phyloP scores from a whole-genome alignment of 2,888 invertebrate genomes.

The Meloe dianella region DNA sequence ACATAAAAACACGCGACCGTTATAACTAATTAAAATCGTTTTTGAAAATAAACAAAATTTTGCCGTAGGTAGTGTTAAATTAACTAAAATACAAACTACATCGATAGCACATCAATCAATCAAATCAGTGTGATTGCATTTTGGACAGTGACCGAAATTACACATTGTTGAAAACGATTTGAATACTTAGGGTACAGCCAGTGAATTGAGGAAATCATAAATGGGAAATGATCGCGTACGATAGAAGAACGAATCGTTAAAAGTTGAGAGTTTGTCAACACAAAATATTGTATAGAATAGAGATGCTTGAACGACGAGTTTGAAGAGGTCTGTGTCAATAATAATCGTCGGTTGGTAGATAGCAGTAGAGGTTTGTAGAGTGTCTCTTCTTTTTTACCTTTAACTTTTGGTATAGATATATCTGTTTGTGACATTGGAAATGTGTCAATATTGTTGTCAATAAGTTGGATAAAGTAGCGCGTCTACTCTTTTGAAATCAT shows the following conservation, averaged over 20 bases:
- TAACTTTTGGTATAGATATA: neutral
- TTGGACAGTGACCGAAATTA: neutral
- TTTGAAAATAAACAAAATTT: neutral
- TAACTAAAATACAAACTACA: constrained; percentile 9
- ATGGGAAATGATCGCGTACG: neutral
- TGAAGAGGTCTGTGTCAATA: constrained; percentile 17
- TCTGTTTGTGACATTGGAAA: constrained; percentile 16
- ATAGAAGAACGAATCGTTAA: neutral
- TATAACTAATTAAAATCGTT: constrained; percentile 1
- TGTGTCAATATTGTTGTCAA: constrained; percentile 13
- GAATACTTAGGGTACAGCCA: neutral
- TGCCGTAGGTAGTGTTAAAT: constrained; percentile 22
- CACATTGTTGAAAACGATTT: neutral
- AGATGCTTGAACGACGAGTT: neutral
- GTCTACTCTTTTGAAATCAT: constrained; percentile 10
- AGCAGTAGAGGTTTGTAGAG: too few relatives aligned
- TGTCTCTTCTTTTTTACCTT: neutral
- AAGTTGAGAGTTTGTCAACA: constrained; percentile 14
- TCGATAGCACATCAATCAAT: constrained; percentile 7
- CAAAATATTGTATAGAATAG: constrained; percentile 8
- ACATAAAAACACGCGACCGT: neutral
- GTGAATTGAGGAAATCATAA: neutral
- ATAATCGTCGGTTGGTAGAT: constrained; percentile 9
- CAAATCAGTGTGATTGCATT: neutral
- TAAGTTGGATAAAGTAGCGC: constrained; percentile 1